A percentile compares a stretch with the other conserved stretches of the same genome.
Conservation (phyloP, 2,888 invertebrate genomes). For the Amphipyra tragopoginis region DNA sequence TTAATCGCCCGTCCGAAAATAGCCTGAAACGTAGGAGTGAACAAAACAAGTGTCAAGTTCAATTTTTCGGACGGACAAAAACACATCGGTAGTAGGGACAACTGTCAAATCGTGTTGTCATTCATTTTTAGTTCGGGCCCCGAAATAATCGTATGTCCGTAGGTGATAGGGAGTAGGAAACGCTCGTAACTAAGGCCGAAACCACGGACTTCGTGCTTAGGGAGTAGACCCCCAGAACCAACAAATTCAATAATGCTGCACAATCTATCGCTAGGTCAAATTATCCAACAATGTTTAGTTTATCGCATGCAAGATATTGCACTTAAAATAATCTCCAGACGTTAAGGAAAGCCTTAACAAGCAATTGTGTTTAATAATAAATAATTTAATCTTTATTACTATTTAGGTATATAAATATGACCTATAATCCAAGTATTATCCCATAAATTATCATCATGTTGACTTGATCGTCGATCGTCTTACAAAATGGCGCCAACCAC, state of each 20-base stretch:
- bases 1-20: too few relatives aligned
- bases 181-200: too few relatives aligned
- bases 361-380: constrained; percentile 4
- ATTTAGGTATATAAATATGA: constrained; percentile 26
- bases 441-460: constrained; percentile 28
- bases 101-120: too few relatives aligned
- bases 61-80: too few relatives aligned
- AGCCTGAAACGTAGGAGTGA: too few relatives aligned
- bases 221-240: too few relatives aligned
- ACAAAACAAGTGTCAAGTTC: too few relatives aligned
- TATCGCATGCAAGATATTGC: constrained; percentile 11
- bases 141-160: too few relatives aligned
- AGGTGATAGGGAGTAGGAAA: too few relatives aligned
- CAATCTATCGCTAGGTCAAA: neutral
- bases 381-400: constrained; percentile 19
- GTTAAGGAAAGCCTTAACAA: constrained; percentile 10
- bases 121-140: too few relatives aligned
- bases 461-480: constrained; percentile 1
- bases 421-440: constrained; percentile 21
- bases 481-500: constrained; percentile 43
- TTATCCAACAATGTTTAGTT: neutral
- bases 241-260: neutral
- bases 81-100: too few relatives aligned
- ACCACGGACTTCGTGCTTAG: too few relatives aligned
- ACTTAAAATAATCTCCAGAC: constrained; percentile 25